A percentile compares a stretch with the other conserved stretches of the same genome.
Conservation (phyloP, 2,797 vertebrate genomes). For the Tenualosa thibaudeaui region DNA sequence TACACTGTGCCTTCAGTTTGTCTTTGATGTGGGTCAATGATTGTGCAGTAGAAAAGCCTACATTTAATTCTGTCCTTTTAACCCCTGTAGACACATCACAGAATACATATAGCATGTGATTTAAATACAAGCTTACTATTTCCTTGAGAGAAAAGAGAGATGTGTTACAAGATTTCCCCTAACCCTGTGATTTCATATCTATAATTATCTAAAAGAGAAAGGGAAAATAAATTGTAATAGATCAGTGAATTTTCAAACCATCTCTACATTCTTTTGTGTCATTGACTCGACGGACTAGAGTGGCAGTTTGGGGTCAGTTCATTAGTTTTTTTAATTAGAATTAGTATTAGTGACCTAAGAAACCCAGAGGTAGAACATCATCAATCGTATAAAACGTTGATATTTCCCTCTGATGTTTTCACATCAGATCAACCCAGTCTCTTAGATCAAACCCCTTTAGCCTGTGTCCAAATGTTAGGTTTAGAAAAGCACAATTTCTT, state of each 20-base stretch:
- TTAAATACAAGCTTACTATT: neutral
- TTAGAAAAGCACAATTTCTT: neutral
- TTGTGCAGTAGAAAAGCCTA: constrained; percentile 39
- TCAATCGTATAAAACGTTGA: constrained; percentile 2
- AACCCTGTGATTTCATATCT: neutral
- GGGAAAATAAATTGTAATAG: neutral
- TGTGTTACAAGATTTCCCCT: neutral
- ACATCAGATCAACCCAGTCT: neutral
- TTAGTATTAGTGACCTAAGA: neutral
- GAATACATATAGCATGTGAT: neutral
- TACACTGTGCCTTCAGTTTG: neutral
- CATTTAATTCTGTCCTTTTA: constrained; percentile 13
- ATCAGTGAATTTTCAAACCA: neutral
- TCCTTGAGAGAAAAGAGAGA: neutral
- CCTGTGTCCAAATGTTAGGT: neutral
- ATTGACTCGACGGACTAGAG: constrained; percentile 2
- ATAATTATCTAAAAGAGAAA: neutral
- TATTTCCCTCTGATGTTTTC: neutral
- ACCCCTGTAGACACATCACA: neutral
- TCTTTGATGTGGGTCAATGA: neutral
- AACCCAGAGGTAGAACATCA: constrained; percentile 24
- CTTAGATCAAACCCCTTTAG: neutral
- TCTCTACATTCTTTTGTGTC: constrained; percentile 9
- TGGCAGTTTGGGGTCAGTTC: neutral
- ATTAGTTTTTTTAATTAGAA: neutral